These are phyloP conservation scores for Decapterus maruadsi DNA, from an alignment of 2,797 vertebrate genomes.

Conservation along the genomic window DNA sequence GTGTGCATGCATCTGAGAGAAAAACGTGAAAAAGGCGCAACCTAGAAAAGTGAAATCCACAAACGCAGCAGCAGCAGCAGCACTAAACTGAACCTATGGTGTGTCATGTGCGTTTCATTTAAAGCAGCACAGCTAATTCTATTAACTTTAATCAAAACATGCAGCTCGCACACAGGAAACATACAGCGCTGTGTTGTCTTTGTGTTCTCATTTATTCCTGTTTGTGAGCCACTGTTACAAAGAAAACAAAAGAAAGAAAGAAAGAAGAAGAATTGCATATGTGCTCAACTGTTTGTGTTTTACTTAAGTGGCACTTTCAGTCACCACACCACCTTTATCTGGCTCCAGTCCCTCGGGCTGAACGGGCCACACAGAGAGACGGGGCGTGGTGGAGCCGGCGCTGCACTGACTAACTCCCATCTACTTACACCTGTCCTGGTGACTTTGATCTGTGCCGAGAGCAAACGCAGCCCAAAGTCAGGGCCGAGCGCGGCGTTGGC, in stretches of 20 bases:
- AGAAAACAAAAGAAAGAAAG: too few relatives aligned
- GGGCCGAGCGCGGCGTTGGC: background rate
- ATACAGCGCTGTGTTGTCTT: background rate
- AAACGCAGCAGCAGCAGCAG: conserved; percentile 1
- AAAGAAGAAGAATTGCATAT: background rate
- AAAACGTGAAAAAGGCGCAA: conserved; percentile 4
- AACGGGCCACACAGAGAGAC: conserved; percentile 73
- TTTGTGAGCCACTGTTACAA: conserved; percentile 1
- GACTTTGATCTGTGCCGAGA: conserved; percentile 65
- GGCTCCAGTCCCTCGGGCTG: conserved; percentile 32
- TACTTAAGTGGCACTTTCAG: conserved; percentile 56
- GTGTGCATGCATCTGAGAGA: background rate
- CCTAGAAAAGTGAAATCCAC: background rate
- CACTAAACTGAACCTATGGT: background rate
- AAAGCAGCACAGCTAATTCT: background rate
- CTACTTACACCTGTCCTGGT: conserved; percentile 70
- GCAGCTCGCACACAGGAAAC: background rate
- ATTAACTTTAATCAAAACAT: conserved; percentile 4
- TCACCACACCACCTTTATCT: conserved; percentile 36
- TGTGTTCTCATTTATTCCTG: conserved; percentile 11
- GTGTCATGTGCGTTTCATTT: conserved; percentile 30
- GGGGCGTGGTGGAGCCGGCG: conserved; percentile 53
- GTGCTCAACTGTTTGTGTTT: conserved; percentile 34
- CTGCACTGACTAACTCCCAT: conserved; percentile 63
- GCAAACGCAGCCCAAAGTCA: conserved; percentile 49